Base-by-base conservation (phyloP, 2,888 invertebrate genomes). In the Parnassius smintheus region DNA sequence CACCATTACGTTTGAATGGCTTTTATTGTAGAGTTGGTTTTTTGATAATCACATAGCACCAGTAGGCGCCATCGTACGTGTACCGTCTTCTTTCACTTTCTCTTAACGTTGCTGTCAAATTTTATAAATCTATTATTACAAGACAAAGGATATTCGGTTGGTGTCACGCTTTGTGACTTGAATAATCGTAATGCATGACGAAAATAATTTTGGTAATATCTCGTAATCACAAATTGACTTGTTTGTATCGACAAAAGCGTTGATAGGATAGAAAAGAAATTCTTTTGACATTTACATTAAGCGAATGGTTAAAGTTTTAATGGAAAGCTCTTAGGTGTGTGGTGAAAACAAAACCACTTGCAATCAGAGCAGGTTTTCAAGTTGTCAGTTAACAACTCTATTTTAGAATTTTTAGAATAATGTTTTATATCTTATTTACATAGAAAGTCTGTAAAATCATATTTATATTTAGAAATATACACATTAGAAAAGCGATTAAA, bases 81-180 rank as follows among this genome's bases (percentile, higher is more conserved):
- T 50, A 51, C 13, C 55, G 18, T 56, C 55, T 56, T 59, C 57
- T 55, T 51, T 63, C 59, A 63, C 63, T 63, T 63, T 63, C 63
- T 53, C 63, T 46, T 51, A 42, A 46, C 51, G 48, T 48, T 46
- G 58, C 35, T 22, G 51, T 63, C 56, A 56, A 63, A 59, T 63
- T 63, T 51, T 51, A 48, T 50, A 51, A 48, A 51, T 63, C 50
- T 52, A 41, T 58, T 59, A 56, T 63, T 59, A 63, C 55, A 56
- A 55, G 35, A 50, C 54, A 25, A 52, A 41, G 45, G 48, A 55
- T 49, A 55, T 63, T 54, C 35, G 55, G 45, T 45, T 46, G 50
- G 12, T 63, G 54, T 57, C 56, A 57, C 35, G 62, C 59, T 45
- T n/a, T 13, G 54, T 56, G 50, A 63, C 45, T 59, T 45, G 44